Conservation (phyloP, 2,113 vertebrate genomes). For the Cercopithecus mona region DNA sequence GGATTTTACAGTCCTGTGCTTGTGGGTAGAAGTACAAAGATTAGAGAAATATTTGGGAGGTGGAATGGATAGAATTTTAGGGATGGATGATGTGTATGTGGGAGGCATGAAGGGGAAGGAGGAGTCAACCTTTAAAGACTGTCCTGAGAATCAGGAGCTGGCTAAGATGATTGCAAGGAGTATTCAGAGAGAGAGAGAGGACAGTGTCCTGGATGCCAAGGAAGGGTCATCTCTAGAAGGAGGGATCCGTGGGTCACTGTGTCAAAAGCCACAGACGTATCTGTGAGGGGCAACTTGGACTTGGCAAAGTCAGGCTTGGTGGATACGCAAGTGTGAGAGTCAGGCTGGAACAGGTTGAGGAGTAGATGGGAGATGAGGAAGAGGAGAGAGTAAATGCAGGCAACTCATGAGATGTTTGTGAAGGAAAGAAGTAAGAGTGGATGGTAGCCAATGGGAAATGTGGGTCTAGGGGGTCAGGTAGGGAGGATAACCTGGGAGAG, state of each 20-base stretch:
- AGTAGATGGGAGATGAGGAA: background rate
- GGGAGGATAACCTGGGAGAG: background rate
- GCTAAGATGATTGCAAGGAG: background rate
- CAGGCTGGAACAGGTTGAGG: background rate
- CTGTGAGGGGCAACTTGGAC: background rate
- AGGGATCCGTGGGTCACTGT: too few relatives aligned
- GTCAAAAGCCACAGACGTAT: background rate
- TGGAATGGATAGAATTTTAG: background rate
- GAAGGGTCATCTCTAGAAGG: background rate
- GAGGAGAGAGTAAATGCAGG: background rate
- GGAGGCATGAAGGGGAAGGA: background rate
- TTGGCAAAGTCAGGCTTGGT: background rate
- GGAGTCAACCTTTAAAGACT: background rate
- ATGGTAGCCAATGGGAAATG: background rate
- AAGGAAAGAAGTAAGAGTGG: background rate
- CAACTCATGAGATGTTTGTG: too few relatives aligned
- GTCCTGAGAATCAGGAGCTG: background rate
- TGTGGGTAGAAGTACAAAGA: background rate
- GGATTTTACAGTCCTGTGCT: background rate
- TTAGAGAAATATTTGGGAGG: background rate
- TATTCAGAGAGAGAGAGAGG: background rate
- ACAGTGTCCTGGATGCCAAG: background rate
- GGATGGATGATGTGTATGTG: background rate
- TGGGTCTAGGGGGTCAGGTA: background rate
- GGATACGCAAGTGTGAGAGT: background rate